Conservation (phyloP, 2,797 vertebrate species). For the Salmo trutta region DNA sequence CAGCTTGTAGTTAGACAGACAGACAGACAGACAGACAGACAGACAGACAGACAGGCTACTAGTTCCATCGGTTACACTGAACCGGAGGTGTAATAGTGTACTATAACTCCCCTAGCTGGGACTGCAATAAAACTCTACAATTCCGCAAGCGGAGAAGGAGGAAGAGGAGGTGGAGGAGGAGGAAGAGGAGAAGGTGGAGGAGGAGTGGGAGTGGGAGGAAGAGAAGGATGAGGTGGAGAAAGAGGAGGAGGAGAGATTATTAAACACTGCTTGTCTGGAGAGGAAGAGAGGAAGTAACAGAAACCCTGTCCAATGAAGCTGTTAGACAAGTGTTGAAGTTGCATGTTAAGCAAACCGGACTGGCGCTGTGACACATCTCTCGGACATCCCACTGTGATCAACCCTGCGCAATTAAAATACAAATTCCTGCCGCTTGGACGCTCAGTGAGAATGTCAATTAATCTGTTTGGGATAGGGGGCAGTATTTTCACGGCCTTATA, state of each 20-base stretch:
- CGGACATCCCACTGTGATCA: conserved; percentile 26
- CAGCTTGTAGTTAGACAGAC: conserved; percentile 22
- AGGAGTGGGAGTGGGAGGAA: too few species aligned
- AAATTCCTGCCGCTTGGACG: conserved; percentile 42
- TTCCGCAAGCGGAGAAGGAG: conserved; percentile 20
- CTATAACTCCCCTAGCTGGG: conserved; percentile 45
- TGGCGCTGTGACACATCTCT: conserved; percentile 18
- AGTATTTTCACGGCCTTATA: too few species aligned
- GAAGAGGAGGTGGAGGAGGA: too few species aligned
- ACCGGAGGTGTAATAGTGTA: conserved; percentile 43
- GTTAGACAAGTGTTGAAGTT: neutral
- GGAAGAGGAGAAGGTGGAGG: too few species aligned
- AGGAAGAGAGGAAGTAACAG: conserved; percentile 7
- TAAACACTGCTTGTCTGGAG: conserved; percentile 52
- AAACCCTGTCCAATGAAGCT: neutral
- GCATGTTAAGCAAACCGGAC: conserved; percentile 34
- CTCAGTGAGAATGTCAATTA: conserved; percentile 27
- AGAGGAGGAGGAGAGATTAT: conserved; percentile 41
- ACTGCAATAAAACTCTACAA: conserved; percentile 32
- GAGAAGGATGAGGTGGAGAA: too few species aligned
- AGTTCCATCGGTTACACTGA: conserved; percentile 36
- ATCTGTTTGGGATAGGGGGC: too few species aligned
- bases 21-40: conserved; percentile 15
- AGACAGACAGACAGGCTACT: conserved; percentile 14
- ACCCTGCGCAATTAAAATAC: conserved; percentile 45